A percentile compares a stretch with the other conserved stretches of the same genome.
These are phyloP conservation scores for Aythya fuligula DNA, from an alignment of 2,797 vertebrate genomes.

Conservation along the genomic window DNA sequence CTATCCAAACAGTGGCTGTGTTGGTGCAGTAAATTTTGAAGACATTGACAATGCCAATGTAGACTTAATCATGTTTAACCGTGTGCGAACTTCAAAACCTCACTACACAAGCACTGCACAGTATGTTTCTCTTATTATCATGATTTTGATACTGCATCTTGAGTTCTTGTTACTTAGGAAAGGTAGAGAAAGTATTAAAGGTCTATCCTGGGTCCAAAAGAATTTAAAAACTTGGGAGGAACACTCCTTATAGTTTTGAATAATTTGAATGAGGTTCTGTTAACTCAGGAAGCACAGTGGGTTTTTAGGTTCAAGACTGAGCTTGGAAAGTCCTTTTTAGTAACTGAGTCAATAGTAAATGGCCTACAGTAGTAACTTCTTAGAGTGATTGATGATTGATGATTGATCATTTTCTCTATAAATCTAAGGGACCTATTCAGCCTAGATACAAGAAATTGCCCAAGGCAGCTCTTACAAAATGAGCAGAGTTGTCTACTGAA, in stretches of 20 bases:
- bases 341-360: neutral
- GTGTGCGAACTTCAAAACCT: conserved; percentile 56
- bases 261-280: neutral
- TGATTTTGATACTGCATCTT: neutral
- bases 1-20: conserved; percentile 70
- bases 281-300: neutral
- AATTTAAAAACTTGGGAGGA: neutral
- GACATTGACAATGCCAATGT: conserved; percentile 69
- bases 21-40: conserved; percentile 77
- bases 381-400: neutral
- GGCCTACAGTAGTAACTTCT: neutral
- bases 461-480: neutral
- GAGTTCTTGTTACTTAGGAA: neutral
- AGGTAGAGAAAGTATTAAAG: neutral
- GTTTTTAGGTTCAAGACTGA: neutral
- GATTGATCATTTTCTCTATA: neutral
- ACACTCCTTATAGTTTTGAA: neutral
- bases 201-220: neutral
- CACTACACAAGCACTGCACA: conserved; percentile 40
- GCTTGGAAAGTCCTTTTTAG: neutral
- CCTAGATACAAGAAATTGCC: neutral
- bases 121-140: conserved; percentile 53
- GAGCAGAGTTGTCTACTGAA: neutral
- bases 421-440: neutral
- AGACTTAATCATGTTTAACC: conserved; percentile 68